phyloP scores from a whole-genome alignment of 2,113 vertebrate genomes.

The Hippocampus abdominalis region DNA sequence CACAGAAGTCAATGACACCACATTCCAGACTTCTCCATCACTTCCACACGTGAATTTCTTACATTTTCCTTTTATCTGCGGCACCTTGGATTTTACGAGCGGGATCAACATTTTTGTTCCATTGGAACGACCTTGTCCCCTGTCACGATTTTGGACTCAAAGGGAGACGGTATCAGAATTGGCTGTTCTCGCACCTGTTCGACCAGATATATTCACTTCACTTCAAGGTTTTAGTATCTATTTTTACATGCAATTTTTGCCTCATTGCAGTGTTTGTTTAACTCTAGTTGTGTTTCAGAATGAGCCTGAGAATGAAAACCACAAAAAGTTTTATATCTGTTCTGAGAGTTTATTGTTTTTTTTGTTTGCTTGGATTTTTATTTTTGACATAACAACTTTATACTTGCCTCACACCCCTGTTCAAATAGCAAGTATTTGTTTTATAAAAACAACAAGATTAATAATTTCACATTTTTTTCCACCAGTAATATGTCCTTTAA shows the following conservation, averaged over 20 bases:
- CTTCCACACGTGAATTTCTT: constrained; percentile 62
- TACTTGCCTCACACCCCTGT: background rate
- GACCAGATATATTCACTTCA: constrained; percentile 36
- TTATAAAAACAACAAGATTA: too few species aligned
- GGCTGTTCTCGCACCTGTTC: constrained; percentile 61
- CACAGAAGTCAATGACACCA: constrained; percentile 18
- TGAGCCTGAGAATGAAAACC: background rate
- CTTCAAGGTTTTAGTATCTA: constrained; percentile 46
- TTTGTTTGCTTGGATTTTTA: background rate
- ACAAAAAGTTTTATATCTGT: background rate
- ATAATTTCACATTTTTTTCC: too few species aligned
- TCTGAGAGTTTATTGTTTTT: background rate
- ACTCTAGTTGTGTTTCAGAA: background rate
- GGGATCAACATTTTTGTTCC: constrained; percentile 43
- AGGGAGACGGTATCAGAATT: constrained; percentile 40
- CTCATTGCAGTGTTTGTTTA: constrained; percentile 19
- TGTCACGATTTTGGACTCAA: constrained; percentile 58
- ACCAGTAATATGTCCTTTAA: too few species aligned
- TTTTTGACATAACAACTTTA: constrained; percentile 13
- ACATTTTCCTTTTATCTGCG: constrained; percentile 38
- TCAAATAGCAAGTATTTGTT: too few species aligned
- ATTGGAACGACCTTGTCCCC: constrained; percentile 55
- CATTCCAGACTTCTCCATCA: constrained; percentile 52
- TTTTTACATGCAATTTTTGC: constrained; percentile 42
- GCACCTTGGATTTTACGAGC: constrained; percentile 57